phyloP scores from a whole-genome alignment of 2,113 vertebrate genomes.

The Melanerpes formicivorus region DNA sequence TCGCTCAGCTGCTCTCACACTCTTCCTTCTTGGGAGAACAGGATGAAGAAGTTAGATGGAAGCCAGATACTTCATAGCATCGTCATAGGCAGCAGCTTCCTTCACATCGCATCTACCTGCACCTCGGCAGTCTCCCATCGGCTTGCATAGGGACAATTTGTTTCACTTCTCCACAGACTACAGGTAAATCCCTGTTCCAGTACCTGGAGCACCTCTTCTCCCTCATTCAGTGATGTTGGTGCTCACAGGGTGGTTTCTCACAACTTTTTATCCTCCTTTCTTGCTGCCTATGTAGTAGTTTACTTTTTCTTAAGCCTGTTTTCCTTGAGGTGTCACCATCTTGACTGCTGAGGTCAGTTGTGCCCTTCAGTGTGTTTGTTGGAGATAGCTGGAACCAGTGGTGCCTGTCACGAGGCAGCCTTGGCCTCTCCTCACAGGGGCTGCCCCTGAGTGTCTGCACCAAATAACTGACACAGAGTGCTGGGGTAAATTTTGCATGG shows the following conservation, averaged over 20 bases:
- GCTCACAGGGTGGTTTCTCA: not conserved
- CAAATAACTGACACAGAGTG: accelerated
- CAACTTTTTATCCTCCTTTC: not conserved
- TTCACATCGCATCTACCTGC: not conserved
- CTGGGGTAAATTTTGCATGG: not conserved
- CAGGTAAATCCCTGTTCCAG: not conserved
- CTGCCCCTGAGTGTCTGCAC: too few species aligned
- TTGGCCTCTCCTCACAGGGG: not conserved
- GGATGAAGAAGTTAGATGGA: not conserved
- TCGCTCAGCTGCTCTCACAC: not conserved
- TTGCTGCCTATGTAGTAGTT: not conserved
- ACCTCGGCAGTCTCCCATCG: not conserved
- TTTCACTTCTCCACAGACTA: accelerated
- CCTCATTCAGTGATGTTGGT: not conserved
- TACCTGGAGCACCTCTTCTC: not conserved
- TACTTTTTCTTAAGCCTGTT: not conserved
- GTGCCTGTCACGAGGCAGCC: accelerated
- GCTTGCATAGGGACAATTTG: not conserved
- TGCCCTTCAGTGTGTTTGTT: accelerated
- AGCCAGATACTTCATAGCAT: not conserved
- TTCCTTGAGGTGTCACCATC: not conserved
- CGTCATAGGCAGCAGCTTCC: not conserved
- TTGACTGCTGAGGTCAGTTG: not conserved
- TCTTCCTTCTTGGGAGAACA: not conserved
- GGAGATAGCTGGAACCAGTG: not conserved